Evolutionary conservation across 2,113 vertebrate genomes (phyloP).

Genomic region (Panthera tigris): DNA sequence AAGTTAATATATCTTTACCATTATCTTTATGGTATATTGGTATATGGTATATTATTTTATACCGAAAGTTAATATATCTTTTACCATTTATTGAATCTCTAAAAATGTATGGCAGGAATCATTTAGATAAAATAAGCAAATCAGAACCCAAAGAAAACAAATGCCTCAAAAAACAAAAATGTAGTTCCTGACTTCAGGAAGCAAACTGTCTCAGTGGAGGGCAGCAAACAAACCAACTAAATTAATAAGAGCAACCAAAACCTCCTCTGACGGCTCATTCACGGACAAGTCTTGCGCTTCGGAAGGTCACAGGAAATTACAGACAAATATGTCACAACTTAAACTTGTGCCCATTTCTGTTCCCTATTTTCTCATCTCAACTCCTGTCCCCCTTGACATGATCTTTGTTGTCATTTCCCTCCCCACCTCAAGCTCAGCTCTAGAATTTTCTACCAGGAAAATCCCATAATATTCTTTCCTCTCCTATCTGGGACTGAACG

Average conservation of each 20-base stretch:
- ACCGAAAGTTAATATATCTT: background rate
- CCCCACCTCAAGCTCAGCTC: background rate
- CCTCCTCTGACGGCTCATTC: background rate
- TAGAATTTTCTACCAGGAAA: background rate
- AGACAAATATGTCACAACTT: background rate
- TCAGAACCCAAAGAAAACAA: background rate
- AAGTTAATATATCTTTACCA: background rate
- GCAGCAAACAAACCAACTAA: background rate
- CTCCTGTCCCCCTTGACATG: rapidly evolving
- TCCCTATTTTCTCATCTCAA: background rate
- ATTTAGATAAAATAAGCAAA: constrained; percentile 4
- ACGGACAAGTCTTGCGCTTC: background rate
- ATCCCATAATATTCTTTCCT: background rate
- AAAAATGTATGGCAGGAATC: background rate
- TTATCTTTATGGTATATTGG: too few relatives aligned
- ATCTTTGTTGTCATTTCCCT: background rate
- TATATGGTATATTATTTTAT: too few relatives aligned
- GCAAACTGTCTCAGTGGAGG: background rate
- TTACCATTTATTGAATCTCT: background rate
- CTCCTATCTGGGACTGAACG: background rate
- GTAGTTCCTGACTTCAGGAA: background rate
- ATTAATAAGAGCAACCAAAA: background rate
- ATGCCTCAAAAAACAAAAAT: background rate
- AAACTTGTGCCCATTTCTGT: background rate
- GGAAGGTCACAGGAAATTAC: background rate